These are phyloP conservation scores for Hofmannophila pseudospretella DNA, from an alignment of 2,888 invertebrate genomes.

Conservation along the genomic window DNA sequence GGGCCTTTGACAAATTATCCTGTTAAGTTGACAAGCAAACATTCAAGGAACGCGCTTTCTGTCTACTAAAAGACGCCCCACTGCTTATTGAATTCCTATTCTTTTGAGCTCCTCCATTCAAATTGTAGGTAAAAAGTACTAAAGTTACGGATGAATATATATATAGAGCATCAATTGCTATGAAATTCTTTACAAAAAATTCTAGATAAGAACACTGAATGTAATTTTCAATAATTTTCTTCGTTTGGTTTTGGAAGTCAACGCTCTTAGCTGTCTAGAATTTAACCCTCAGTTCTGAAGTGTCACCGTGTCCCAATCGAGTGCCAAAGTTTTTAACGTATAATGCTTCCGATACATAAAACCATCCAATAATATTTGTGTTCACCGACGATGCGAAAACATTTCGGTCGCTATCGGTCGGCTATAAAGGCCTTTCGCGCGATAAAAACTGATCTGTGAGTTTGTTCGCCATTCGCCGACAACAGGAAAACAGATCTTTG, in stretches of 20 bases:
- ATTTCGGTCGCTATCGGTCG: constrained; percentile 67
- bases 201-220: no score
- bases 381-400: constrained; percentile 66
- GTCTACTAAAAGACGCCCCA: constrained; percentile 10
- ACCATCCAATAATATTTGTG: constrained; percentile 72
- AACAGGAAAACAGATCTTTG: constrained; percentile 76
- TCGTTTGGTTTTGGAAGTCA: no score
- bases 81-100: constrained; percentile 31
- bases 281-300: constrained; percentile 51
- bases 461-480: constrained; percentile 67
- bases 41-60: constrained; percentile 19
- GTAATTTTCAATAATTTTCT: no score
- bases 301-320: constrained; percentile 43
- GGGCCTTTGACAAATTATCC: constrained; percentile 68
- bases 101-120: constrained; percentile 29
- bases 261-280: no score
- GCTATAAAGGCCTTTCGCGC: constrained; percentile 76
- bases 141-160: constrained; percentile 16
- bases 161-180: no score
- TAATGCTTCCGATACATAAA: constrained; percentile 76
- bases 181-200: no score
- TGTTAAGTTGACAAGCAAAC: constrained; percentile 52
- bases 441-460: constrained; percentile 79
- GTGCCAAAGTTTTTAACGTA: constrained; percentile 71
- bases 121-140: constrained; percentile 31